These are phyloP conservation scores for Chanos chanos DNA, from an alignment of 2,797 vertebrate genomes.

Conservation along the genomic window DNA sequence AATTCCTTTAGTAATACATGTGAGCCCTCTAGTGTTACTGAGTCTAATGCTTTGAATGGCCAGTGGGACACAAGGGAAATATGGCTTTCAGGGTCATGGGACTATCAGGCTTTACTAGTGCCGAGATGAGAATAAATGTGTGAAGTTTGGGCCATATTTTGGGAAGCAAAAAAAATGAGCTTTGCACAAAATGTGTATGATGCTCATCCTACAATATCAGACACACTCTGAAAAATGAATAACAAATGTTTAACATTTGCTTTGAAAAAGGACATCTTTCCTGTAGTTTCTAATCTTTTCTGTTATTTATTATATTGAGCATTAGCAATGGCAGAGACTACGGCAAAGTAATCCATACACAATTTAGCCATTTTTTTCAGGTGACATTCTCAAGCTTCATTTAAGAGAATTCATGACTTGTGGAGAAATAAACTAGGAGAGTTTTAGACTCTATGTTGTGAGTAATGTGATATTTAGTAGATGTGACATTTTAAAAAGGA, in stretches of 20 bases:
- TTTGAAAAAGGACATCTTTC: no score
- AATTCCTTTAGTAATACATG: slow-evolving; percentile 51
- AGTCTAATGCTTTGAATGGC: slow-evolving; percentile 26
- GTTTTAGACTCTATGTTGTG: slow-evolving; percentile 37
- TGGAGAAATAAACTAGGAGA: slow-evolving; percentile 43
- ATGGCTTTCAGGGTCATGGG: slow-evolving; percentile 5
- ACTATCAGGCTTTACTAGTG: no score
- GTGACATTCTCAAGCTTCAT: background rate
- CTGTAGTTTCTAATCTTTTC: background rate
- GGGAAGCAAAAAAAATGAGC: no score
- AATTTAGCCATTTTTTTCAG: background rate
- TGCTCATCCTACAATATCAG: no score
- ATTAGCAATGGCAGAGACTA: background rate
- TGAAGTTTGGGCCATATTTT: no score
- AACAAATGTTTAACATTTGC: no score
- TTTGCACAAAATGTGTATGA: no score
- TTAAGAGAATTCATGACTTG: background rate
- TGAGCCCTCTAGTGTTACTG: slow-evolving; percentile 68
- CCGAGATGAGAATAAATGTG: no score
- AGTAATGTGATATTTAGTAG: slow-evolving; percentile 61
- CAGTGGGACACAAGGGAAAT: background rate
- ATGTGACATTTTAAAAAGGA: slow-evolving; percentile 64
- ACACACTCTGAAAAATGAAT: no score
- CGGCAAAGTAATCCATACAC: background rate
- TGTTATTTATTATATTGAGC: background rate